Conservation (phyloP, 2,113 vertebrate species). For the Odocoileus hemionus region DNA sequence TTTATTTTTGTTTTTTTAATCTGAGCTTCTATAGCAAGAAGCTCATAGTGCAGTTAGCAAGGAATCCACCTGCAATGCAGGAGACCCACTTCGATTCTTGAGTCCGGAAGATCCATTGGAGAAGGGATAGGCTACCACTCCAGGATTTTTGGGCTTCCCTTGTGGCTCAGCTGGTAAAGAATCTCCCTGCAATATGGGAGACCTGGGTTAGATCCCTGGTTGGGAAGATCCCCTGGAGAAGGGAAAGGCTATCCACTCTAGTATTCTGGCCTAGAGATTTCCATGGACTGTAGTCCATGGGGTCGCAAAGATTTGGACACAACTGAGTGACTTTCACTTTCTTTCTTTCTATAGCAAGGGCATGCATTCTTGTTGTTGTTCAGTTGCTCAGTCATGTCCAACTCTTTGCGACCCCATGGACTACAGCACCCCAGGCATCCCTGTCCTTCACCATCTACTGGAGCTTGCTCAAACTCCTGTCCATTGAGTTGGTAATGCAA, state of each 20-base stretch:
- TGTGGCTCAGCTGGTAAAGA: neutral
- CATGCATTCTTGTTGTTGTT: neutral
- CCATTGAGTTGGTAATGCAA: neutral
- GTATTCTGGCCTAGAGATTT: neutral
- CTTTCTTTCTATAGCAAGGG: neutral
- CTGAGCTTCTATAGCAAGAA: neutral
- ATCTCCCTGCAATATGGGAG: neutral
- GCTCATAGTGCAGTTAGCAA: neutral
- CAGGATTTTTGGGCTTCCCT: neutral
- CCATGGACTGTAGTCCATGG: neutral
- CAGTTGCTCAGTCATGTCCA: neutral
- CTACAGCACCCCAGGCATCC: neutral
- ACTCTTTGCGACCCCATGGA: neutral
- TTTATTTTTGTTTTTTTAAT: neutral
- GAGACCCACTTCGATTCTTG: neutral
- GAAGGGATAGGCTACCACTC: neutral
- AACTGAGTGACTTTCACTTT: neutral
- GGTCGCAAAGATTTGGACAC: rapidly evolving
- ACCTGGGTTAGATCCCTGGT: neutral
- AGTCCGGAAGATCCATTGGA: neutral
- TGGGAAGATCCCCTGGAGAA: neutral
- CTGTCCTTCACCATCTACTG: neutral
- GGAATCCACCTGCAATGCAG: neutral
- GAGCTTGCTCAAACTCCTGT: neutral
- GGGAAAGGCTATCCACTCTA: neutral